These are phyloP conservation scores for Danio aesculapii DNA, from an alignment of 2,797 vertebrate genomes.

Conservation along the genomic window DNA sequence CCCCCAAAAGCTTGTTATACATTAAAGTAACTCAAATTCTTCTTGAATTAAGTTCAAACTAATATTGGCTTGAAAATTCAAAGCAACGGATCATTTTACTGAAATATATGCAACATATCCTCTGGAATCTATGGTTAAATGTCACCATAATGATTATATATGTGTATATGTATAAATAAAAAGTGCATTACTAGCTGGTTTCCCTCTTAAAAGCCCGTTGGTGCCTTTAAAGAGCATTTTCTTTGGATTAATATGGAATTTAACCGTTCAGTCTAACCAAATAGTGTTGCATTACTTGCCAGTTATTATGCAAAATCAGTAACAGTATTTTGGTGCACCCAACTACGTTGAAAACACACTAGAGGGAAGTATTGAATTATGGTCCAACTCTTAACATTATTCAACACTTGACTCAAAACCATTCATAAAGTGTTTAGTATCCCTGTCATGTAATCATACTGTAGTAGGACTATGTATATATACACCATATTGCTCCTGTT, in stretches of 20 bases:
- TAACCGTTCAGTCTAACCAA: constrained; percentile 3
- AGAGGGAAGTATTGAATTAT: background rate
- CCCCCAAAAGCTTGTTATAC: background rate
- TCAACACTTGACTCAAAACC: background rate
- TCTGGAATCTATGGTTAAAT: background rate
- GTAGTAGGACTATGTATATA: background rate
- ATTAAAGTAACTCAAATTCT: background rate
- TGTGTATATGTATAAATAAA: background rate
- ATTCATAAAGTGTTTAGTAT: constrained; percentile 10
- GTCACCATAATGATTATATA: background rate
- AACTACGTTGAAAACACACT: constrained; percentile 7
- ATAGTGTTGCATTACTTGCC: background rate
- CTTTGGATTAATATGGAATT: constrained; percentile 24
- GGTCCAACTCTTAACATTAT: background rate
- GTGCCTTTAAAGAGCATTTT: background rate
- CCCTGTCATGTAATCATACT: background rate
- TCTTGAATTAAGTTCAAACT: background rate
- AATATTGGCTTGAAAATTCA: background rate
- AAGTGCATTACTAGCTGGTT: constrained; percentile 17
- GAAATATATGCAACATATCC: background rate
- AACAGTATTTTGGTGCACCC: background rate
- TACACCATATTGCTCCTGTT: background rate
- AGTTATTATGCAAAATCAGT: background rate
- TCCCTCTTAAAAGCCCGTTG: background rate
- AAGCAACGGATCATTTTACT: background rate